Percentiles rank a stretch among this genome's conserved stretches.
Conservation (phyloP, 1,140 invertebrate genomes). For the Zelostemma sp. region DNA sequence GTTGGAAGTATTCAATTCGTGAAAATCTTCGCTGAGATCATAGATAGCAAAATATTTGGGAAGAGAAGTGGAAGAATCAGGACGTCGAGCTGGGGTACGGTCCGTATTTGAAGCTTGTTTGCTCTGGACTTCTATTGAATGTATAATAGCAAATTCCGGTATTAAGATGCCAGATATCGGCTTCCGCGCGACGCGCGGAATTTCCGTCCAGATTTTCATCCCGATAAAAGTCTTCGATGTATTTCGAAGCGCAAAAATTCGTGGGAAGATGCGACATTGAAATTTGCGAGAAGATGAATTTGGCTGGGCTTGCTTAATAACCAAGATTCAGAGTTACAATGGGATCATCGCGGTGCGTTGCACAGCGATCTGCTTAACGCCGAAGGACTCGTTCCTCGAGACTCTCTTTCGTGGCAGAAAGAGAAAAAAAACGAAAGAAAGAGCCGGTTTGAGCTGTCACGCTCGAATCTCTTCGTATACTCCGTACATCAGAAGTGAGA, state of each 20-base stretch:
- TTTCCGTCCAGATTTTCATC: background rate
- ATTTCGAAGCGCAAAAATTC: conserved; percentile 9
- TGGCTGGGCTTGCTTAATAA: conserved; percentile 37
- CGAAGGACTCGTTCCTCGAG: conserved; percentile 35
- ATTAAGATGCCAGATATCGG: conserved; percentile 59
- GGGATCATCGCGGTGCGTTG: conserved; percentile 58
- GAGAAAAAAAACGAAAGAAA: conserved; percentile 39
- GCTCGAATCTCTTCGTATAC: conserved; percentile 26
- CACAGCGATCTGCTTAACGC: conserved; percentile 57
- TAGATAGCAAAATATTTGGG: background rate
- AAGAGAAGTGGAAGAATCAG: conserved; percentile 17
- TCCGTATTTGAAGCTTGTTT: conserved; percentile 49
- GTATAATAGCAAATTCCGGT: conserved; percentile 47
- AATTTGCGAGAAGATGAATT: background rate
- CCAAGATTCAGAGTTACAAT: conserved; percentile 53
- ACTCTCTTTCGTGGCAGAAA: conserved; percentile 28
- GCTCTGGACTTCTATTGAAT: conserved; percentile 42
- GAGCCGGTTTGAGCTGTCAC: conserved; percentile 49
- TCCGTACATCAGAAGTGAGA: conserved; percentile 29
- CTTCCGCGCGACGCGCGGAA: conserved; percentile 9
- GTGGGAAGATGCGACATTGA: conserved; percentile 3
- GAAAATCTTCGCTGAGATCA: background rate
- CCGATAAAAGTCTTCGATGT: too few species aligned
- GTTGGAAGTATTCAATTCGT: too few species aligned
- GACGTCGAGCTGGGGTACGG: conserved; percentile 9